Evolutionary conservation across 2,888 invertebrate species (phyloP), one percentile per base, ranked within the genome.

Genomic region (Amiota communis): DNA sequence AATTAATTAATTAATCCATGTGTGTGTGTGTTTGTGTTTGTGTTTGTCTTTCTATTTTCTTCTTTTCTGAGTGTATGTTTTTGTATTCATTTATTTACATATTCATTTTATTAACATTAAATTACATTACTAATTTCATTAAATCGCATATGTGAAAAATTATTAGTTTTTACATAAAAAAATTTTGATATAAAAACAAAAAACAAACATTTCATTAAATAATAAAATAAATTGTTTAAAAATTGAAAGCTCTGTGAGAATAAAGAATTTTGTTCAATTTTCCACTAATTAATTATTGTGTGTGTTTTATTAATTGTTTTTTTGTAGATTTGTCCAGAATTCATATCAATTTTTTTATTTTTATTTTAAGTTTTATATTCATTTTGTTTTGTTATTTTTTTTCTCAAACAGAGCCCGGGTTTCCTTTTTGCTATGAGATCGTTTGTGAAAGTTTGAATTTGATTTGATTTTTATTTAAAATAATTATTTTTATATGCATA

Each of bases 371-470:
- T 53, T 13, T n/a, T 53, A n/a, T n/a, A n/a, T n/a, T 53, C 1
- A 4, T n/a, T 17, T 57, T n/a, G 17, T 57, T 57, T 17, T 12
- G 51, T 15, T 72, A 63, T 57, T 57, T 59, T 17, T 65, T 72
- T 73, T 72, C 73, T 72, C 76, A 53, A 72, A 71, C 73, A 76
- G 77, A 76, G 77, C 73, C 23, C 68, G 69, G 51, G 70, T 72
- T 13, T 72, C 73, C 53, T 74, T 82, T 85, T 85, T 85, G 82
- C 86, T 86, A 84, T 87, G 87, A 88, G 88, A 88, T 88, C 87
- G 85, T 82, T 36, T 85, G 79, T 88, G 87, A 88, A 88, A 87
- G 87, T 84, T 87, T 82, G 87, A 87, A 84, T 84, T 82, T 82
- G 81, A 84, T 84, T 76, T 79, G 69, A 77, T 72, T 80, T n/a